Conservation (phyloP, 2,888 invertebrate species). For the Morinoia aosen region DNA sequence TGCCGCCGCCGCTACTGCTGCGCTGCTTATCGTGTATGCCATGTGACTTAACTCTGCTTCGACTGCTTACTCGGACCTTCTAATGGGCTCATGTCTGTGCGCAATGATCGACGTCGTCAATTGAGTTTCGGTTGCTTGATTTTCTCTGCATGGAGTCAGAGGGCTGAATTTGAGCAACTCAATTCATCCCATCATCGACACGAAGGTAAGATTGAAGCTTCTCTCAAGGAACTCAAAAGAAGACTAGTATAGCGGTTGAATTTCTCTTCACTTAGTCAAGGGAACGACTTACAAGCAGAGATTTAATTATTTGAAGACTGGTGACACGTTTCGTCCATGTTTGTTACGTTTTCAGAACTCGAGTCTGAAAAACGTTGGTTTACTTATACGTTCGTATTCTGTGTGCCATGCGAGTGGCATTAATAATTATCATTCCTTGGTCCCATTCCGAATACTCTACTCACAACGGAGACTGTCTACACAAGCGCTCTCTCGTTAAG, state of each 20-base stretch:
- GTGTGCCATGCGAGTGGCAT: slow-evolving; percentile 15
- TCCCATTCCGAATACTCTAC: slow-evolving; percentile 29
- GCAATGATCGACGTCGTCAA: background rate
- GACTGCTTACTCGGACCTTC: background rate
- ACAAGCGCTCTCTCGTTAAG: background rate
- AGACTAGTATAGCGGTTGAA: background rate
- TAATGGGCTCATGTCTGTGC: background rate
- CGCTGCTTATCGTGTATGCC: slow-evolving; percentile 26
- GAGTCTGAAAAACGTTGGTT: background rate
- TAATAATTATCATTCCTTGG: background rate
- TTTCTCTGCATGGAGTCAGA: background rate
- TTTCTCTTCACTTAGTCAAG: background rate
- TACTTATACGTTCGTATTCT: background rate
- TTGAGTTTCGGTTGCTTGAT: background rate
- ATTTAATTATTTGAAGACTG: background rate
- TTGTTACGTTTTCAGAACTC: background rate
- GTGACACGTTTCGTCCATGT: background rate
- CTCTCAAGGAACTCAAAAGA: background rate
- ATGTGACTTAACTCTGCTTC: slow-evolving; percentile 18
- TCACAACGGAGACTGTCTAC: background rate
- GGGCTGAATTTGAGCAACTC: background rate
- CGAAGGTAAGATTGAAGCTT: background rate
- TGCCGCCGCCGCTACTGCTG: slow-evolving; percentile 29
- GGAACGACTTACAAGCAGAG: background rate
- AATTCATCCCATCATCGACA: background rate